phyloP scores from a whole-genome alignment of 2,113 vertebrate species.

The Numenius arquata region DNA sequence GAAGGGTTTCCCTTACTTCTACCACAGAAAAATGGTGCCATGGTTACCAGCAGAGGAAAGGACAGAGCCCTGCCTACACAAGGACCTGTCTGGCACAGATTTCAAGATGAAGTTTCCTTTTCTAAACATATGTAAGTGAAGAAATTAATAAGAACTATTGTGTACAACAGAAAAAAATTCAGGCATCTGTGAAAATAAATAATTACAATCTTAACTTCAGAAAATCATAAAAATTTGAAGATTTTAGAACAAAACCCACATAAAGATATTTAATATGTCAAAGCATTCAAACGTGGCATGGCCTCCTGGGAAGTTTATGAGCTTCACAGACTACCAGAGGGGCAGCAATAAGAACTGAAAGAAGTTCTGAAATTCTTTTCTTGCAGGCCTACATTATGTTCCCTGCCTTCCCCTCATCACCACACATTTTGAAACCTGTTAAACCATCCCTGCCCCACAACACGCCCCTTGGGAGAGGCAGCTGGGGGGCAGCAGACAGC shows the following conservation, averaged over 20 bases:
- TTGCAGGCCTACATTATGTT: background rate
- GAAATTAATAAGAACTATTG: background rate
- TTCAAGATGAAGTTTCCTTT: background rate
- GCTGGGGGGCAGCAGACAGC: background rate
- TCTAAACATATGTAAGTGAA: background rate
- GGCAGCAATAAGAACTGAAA: background rate
- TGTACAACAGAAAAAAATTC: background rate
- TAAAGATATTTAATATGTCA: background rate
- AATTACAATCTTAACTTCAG: background rate
- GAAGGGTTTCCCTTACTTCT: background rate
- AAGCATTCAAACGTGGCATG: background rate
- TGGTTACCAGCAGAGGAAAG: background rate
- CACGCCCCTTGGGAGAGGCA: background rate
- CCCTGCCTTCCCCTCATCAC: background rate
- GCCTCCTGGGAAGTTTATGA: background rate
- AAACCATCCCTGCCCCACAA: background rate
- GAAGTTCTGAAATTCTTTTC: background rate
- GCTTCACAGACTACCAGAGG: background rate
- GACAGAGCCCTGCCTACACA: background rate
- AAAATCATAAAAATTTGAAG: background rate
- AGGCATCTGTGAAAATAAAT: background rate
- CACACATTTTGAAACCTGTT: slow-evolving; percentile 18
- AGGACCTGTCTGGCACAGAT: background rate
- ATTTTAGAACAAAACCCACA: background rate
- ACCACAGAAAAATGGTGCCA: background rate